phyloP scores from a whole-genome alignment of 1,140 invertebrate genomes.

The Periplaneta americana region DNA sequence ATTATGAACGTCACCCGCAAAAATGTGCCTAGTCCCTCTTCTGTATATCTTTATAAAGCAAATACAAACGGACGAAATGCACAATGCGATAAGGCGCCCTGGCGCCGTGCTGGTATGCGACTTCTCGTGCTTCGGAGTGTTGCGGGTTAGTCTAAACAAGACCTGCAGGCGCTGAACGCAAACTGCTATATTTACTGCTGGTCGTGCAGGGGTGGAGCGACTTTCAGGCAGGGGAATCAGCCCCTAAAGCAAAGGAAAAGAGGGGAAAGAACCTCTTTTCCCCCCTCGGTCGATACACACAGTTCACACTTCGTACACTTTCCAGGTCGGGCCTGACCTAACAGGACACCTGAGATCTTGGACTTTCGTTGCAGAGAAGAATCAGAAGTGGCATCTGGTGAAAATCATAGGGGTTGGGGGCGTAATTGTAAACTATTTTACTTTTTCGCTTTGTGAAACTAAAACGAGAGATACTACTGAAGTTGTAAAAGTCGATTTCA shows the following conservation, averaged over 20 bases:
- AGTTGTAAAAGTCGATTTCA: too few relatives aligned
- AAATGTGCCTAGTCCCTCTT: too few relatives aligned
- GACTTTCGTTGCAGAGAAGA: too few relatives aligned
- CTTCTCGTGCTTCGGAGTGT: neutral
- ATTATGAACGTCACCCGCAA: too few relatives aligned
- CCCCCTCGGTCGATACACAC: neutral
- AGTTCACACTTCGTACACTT: neutral
- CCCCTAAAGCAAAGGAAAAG: neutral
- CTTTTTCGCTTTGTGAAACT: too few relatives aligned
- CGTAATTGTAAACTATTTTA: too few relatives aligned
- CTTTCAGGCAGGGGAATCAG: neutral
- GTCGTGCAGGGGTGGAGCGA: neutral
- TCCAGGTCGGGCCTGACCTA: too few relatives aligned
- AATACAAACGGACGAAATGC: neutral
- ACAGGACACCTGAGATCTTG: too few relatives aligned
- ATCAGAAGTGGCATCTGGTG: too few relatives aligned
- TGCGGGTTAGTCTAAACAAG: neutral
- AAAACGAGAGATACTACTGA: too few relatives aligned
- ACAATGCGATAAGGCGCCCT: neutral
- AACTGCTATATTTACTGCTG: neutral
- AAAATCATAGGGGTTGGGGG: too few relatives aligned
- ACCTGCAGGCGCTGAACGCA: neutral
- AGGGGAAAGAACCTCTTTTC: neutral
- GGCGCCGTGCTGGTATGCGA: neutral
- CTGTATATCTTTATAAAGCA: neutral